Percentiles rank a stretch among this genome's conserved stretches.
These are phyloP conservation scores for Leuciscus waleckii DNA, from an alignment of 2,797 vertebrate genomes.

Conservation along the genomic window DNA sequence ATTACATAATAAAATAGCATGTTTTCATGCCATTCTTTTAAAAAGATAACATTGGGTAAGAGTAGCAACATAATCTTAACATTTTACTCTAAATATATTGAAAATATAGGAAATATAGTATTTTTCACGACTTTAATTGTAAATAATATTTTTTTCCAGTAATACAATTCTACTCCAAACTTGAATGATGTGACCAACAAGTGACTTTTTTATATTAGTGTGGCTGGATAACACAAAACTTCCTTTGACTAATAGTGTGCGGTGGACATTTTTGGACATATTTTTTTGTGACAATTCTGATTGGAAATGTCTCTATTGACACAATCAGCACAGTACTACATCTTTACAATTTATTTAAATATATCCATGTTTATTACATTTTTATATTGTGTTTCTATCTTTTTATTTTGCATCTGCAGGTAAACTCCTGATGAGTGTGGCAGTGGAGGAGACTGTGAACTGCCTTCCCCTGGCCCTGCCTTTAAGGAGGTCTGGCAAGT, in stretches of 20 bases:
- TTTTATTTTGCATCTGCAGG: constrained; percentile 66
- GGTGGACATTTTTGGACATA: too few relatives aligned
- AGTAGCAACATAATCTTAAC: not conserved
- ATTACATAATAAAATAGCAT: not conserved
- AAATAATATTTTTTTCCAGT: not conserved
- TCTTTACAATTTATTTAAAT: not conserved
- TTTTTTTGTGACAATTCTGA: not conserved
- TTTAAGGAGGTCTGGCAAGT: constrained; percentile 91
- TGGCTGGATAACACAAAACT: not conserved
- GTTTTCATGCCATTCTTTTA: not conserved
- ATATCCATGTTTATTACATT: not conserved
- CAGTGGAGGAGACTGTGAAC: constrained; percentile 80
- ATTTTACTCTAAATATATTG: not conserved
- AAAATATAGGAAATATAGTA: not conserved
- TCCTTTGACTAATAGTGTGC: not conserved
- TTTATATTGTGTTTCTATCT: constrained; percentile 15
- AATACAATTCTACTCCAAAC: not conserved
- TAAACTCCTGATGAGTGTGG: constrained; percentile 76
- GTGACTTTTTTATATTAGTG: not conserved
- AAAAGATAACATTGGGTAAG: not conserved
- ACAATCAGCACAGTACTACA: not conserved
- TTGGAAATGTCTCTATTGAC: not conserved
- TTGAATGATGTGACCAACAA: not conserved
- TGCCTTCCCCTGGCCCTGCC: constrained; percentile 78
- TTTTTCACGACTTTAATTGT: not conserved